Evolutionary conservation across 2,113 vertebrate genomes (phyloP), one percentile per base, ranked within the genome.

Genomic region (Sterna hirundo): DNA sequence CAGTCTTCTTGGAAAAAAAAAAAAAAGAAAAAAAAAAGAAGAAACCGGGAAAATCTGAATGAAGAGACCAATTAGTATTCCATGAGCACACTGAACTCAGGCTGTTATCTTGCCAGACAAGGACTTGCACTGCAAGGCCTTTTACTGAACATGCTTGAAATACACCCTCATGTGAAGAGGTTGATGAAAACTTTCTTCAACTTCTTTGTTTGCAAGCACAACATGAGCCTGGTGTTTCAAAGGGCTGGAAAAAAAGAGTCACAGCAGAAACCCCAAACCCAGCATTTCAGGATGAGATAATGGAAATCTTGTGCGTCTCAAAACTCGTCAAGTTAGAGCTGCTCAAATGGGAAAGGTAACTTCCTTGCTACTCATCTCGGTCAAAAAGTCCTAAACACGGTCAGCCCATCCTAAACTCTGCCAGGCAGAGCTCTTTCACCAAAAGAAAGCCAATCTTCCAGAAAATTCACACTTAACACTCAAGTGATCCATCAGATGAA

Each of bases 31-130:
- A 17, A 4, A 69, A 52, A 9, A 32, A n/a, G 16, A 72, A 27
- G 14, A 79, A 68, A 89, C 40, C 10, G 77, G 40, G 30, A 91
- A 96, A 83, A 93, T 80, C 36, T 81, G 88, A 93, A 95, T 92
- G 58, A 91, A 88, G 62, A 83, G 11, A 80, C 54, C 90, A 90
- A 95, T 94, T 94, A 92, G 64, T 55, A 88, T 94, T 96, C 87
- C 58, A 61, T 14, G 46, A 90, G 87, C 84, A 90, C 49, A 70
- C 2, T 72, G 70, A 96, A 90, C 49, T 88, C 70, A 46, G 60
- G 71, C 66, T 95, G 92, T 93, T 96, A 96, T 96, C 96, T 94
- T 94, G 83, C 85, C 64, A 92, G 88, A 90, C 60, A 88, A 96
- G 92, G 71, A 70, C 79, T 96, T 93, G 82, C 51, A 64, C 46